Evolutionary conservation across 92 coral and sea anemone species (phyloP), one percentile per base, ranked within the genome.

Genomic region (Porites rus): DNA sequence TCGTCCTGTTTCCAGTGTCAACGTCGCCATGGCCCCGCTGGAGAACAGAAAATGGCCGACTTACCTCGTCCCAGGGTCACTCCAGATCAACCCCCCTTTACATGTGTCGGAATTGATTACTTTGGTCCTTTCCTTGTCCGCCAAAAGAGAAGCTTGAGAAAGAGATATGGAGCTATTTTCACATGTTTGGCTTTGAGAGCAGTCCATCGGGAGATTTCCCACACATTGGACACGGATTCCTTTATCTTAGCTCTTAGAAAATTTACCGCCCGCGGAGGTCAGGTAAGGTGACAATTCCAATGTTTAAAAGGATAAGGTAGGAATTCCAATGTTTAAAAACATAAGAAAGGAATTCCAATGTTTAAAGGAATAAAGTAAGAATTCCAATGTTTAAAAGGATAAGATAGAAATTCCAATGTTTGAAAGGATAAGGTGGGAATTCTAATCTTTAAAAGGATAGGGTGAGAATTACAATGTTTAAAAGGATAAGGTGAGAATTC

Each of bases 151-250:
- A 75, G 79, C 79, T 43, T 53, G 43, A 12, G 11, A 9, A 58
- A 75, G 24, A 51, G 64, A 18, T 75, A 75, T 58, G 67, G 79
- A 38, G 74, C 10, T 2, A 53, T 83, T 13, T 83, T 24, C 43
- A 83, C 87, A 7, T 83, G 80, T 58, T 28, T 83, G 77, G 80
- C 70, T 3, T 43, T 72, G 69, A 51, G 59, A 72, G 80, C 87
- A 38, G 87, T 83, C 1, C 72, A 83, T 24, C 14, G 59, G n/a
- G 79, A 72, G 79, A 21, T 83, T 18, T 24, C 80, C 50, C 87
- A 83, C 53, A 56, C 87, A 8, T 31, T 83, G 71, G 71, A 54
- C 69, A 83, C 87, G 10, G 87, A 72, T 16, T 83, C 73, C n/a
- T 84, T 74, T 18, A 61, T 84, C 65, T 51, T 61, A 14, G 81